Conservation (phyloP, 2,797 vertebrate genomes). For the Knipowitschia caucasica region DNA sequence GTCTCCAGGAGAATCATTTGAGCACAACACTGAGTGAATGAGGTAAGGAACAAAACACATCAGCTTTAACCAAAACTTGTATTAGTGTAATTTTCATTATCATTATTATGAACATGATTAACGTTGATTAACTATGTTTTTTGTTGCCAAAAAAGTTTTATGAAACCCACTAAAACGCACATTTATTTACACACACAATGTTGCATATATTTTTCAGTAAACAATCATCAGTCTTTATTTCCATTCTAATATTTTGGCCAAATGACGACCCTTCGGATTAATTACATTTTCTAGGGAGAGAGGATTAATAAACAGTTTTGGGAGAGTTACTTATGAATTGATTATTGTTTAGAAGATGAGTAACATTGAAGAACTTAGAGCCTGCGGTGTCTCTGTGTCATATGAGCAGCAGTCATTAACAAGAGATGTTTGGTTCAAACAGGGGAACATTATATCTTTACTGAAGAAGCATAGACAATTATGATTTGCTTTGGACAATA, state of each 20-base stretch:
- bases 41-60: constrained; percentile 28
- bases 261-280: too few relatives aligned
- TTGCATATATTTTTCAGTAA: not conserved
- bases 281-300: too few relatives aligned
- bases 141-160: not conserved
- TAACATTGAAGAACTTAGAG: constrained; percentile 2
- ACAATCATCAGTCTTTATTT: not conserved
- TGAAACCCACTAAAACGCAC: too few relatives aligned
- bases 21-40: constrained; percentile 14
- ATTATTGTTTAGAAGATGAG: not conserved
- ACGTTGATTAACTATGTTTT: too few relatives aligned
- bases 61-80: not conserved
- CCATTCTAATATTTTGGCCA: too few relatives aligned
- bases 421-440: not conserved
- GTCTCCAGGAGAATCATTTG: constrained; percentile 6
- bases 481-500: not conserved
- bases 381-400: not conserved
- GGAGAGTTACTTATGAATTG: not conserved
- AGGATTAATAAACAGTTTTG: too few relatives aligned
- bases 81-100: too few relatives aligned
- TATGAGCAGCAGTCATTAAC: not conserved
- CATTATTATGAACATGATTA: too few relatives aligned
- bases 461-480: not conserved
- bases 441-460: not conserved
- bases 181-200: not conserved